A percentile compares a stretch with the other conserved stretches of the same genome.
These are phyloP conservation scores for Scrobipalpa atriplicella DNA, from an alignment of 2,888 invertebrate genomes.

Conservation along the genomic window DNA sequence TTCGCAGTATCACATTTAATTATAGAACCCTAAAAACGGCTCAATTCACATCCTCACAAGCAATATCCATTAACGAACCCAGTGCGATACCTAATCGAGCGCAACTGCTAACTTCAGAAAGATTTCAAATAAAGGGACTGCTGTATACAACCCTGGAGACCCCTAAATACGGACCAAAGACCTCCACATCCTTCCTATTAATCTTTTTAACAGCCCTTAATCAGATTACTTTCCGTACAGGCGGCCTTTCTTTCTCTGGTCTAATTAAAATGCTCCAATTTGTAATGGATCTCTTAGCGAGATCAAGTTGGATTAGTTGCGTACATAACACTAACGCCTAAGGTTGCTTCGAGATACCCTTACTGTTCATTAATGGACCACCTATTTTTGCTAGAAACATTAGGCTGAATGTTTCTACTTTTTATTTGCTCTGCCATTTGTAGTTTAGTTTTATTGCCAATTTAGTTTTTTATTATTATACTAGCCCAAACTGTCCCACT, in stretches of 20 bases:
- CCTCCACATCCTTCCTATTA: slow-evolving; percentile 64
- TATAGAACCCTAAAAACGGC: slow-evolving; percentile 41
- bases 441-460: background rate
- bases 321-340: slow-evolving; percentile 11
- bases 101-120: slow-evolving; percentile 49
- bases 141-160: slow-evolving; percentile 52
- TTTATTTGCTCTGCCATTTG: background rate
- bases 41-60: slow-evolving; percentile 39
- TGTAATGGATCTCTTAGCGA: slow-evolving; percentile 36
- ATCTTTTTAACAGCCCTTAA: slow-evolving; percentile 69
- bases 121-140: slow-evolving; percentile 35
- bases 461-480: background rate
- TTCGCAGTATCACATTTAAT: slow-evolving; percentile 37
- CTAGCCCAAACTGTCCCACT: too few species aligned
- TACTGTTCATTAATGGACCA: slow-evolving; percentile 12
- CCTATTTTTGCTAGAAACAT: slow-evolving; percentile 14
- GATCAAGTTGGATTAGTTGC: slow-evolving; percentile 33
- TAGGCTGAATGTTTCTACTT: background rate
- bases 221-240: slow-evolving; percentile 47
- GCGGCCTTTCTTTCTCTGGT: slow-evolving; percentile 45
- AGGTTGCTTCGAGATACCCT: background rate
- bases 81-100: slow-evolving; percentile 48
- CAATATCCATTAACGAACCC: slow-evolving; percentile 47
- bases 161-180: slow-evolving; percentile 66
- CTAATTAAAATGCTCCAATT: slow-evolving; percentile 56